A percentile compares a stretch with the other conserved stretches of the same genome.
phyloP scores from a whole-genome alignment of 2,113 vertebrate species.

The Corydoras sp. region DNA sequence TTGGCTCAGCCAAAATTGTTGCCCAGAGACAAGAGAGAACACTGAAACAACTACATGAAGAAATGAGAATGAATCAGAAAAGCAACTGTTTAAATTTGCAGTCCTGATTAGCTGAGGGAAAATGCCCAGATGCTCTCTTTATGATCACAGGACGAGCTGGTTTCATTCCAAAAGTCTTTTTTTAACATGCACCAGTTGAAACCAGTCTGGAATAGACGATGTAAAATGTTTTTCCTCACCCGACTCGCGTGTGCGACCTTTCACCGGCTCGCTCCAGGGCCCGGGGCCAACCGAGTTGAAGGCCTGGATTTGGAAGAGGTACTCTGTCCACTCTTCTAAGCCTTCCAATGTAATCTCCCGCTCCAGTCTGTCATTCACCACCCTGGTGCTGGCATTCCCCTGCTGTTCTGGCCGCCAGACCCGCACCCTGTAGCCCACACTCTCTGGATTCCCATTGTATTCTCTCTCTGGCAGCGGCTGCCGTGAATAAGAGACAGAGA shows the following conservation, averaged over 20 bases:
- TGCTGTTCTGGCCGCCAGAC: conserved; percentile 66
- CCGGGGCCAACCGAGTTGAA: conserved; percentile 89
- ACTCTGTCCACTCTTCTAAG: conserved; percentile 84
- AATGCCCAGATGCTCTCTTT: conserved; percentile 31
- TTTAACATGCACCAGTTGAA: not conserved
- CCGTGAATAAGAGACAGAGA: not conserved
- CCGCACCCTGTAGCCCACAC: conserved; percentile 79
- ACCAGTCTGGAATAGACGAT: not conserved
- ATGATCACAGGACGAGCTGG: not conserved
- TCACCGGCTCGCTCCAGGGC: conserved; percentile 78
- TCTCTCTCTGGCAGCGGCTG: conserved; percentile 80
- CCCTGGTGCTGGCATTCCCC: conserved; percentile 49
- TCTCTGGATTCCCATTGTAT: conserved; percentile 87
- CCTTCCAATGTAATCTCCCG: conserved; percentile 74
- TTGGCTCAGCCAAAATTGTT: conserved; percentile 7
- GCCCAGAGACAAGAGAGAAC: conserved; percentile 8
- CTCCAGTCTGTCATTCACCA: conserved; percentile 65
- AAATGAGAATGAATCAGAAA: conserved; percentile 20
- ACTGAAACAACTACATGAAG: conserved; percentile 19
- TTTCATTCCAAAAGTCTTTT: conserved; percentile 5
- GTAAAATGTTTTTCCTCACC: conserved; percentile 60
- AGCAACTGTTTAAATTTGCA: conserved; percentile 28
- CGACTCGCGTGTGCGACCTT: conserved; percentile 78
- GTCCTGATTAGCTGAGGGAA: conserved; percentile 21
- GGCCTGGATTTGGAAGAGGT: conserved; percentile 83